phyloP scores from a whole-genome alignment of 2,797 vertebrate genomes.

The Schizopygopsis pylzovi region DNA sequence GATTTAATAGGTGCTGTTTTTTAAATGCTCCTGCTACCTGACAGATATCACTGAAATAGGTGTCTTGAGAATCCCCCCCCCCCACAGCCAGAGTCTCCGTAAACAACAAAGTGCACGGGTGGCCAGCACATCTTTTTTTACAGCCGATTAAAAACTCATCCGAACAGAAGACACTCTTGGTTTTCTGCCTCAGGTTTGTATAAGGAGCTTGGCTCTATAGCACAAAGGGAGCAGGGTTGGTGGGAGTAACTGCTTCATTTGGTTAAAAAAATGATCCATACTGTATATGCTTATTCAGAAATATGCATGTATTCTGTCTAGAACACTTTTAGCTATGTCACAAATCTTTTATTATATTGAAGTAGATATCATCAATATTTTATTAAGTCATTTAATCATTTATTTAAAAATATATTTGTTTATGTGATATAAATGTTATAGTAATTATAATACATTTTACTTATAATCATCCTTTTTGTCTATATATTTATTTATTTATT shows the following conservation, averaged over 20 bases:
- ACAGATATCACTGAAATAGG: conserved; percentile 14
- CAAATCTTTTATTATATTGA: not conserved
- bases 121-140: not conserved
- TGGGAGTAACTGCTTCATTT: not conserved
- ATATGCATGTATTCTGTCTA: not conserved
- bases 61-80: not conserved
- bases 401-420: not conserved
- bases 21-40: not conserved
- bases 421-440: not conserved
- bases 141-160: not conserved
- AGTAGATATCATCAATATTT: not conserved
- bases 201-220: not conserved
- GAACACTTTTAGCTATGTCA: not conserved
- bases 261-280: not conserved
- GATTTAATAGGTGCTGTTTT: conserved; percentile 19
- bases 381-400: not conserved
- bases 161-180: not conserved
- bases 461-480: not conserved
- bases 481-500: not conserved
- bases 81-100: not conserved
- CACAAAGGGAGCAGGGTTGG: no score
- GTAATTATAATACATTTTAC: not conserved
- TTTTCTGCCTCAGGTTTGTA: not conserved
- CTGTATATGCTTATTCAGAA: not conserved
- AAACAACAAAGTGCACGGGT: not conserved